Evolutionary conservation across 2,888 invertebrate genomes (phyloP), one percentile per base, ranked within the genome.

Genomic region (Epinotia bilunana): DNA sequence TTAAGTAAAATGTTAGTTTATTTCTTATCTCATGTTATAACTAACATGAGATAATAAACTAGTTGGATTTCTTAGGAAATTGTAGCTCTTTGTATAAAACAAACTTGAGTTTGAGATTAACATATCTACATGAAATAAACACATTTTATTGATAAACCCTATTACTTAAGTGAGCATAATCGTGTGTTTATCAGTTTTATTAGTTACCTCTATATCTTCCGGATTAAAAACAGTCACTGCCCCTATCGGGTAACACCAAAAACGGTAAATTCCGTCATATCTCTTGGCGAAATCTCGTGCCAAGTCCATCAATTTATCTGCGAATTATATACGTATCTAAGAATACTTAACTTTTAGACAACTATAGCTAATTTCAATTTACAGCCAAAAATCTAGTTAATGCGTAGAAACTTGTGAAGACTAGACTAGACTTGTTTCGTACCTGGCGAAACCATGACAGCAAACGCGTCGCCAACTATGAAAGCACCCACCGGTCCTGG

Each of bases 151-250:
- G 0, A 49, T 16, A 49, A 16, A n/a, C 53, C 53, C n/a, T n/a
- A n/a, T 53, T 5, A 49, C 16, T 16, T 3, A 16, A 49, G 5
- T 16, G 5, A 49, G 1, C 49, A 53, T 0, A 53, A 53, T n/a
- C 53, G 7, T 6, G 0, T 49, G n/a, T 7, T n/a, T 60, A 60
- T 28, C 16, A 60, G 6, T 28, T 6, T 11, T 20, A 28, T 43
- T 55, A 12, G 6, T 70, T 70, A 78, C 78, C 74, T 78, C 78
- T 43, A 77, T 72, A 20, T 78, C 78, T 46, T 74, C 71, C 43
- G 77, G 77, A 64, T 77, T 78, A 65, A 73, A 78, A 20, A 78
- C 64, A 28, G 57, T 69, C 3, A 78, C 55, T 49, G 77, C 74
- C 13, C 67, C 78, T 20, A 64, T 71, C 3, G 77, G 77, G 60